These are phyloP conservation scores for Zoanthus sociatus DNA, from an alignment of 92 coral and sea anemone species.

Conservation along the genomic window DNA sequence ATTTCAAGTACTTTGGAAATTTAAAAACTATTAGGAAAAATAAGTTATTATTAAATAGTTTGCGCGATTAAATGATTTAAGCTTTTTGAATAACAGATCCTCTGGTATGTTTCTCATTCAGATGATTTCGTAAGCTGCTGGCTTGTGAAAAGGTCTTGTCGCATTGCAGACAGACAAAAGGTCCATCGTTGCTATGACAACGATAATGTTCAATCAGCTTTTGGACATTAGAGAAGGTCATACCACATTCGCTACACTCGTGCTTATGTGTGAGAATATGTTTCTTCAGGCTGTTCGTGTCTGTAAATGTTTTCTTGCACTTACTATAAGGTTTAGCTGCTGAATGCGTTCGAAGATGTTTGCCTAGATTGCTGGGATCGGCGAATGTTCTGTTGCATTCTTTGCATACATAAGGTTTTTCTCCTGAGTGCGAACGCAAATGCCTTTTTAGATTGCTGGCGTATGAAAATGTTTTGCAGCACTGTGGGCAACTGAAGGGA, in stretches of 20 bases:
- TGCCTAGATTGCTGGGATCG: slow-evolving; percentile 38
- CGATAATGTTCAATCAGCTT: neutral
- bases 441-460: slow-evolving; percentile 41
- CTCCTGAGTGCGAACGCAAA: slow-evolving; percentile 43
- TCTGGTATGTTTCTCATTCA: slow-evolving; percentile 17
- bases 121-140: slow-evolving; percentile 31
- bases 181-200: neutral
- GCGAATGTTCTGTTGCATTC: slow-evolving; percentile 39
- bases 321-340: slow-evolving; percentile 24
- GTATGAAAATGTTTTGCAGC: slow-evolving; percentile 29
- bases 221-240: neutral
- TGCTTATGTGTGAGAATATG: neutral
- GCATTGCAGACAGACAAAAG: slow-evolving; percentile 29
- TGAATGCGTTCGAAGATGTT: slow-evolving; percentile 35
- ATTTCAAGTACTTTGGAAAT: no score
- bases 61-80: neutral
- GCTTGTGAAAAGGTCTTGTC: slow-evolving; percentile 31
- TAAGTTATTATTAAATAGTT: neutral
- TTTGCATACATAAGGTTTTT: slow-evolving; percentile 36
- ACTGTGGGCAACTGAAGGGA: slow-evolving; percentile 30
- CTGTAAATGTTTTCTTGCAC: slow-evolving; percentile 8
- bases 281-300: slow-evolving; percentile 17
- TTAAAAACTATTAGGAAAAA: no score
- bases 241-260: neutral
- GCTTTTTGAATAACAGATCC: slow-evolving; percentile 39